phyloP scores from a whole-genome alignment of 1,140 invertebrate genomes.

The Drosophila lacertosa region DNA sequence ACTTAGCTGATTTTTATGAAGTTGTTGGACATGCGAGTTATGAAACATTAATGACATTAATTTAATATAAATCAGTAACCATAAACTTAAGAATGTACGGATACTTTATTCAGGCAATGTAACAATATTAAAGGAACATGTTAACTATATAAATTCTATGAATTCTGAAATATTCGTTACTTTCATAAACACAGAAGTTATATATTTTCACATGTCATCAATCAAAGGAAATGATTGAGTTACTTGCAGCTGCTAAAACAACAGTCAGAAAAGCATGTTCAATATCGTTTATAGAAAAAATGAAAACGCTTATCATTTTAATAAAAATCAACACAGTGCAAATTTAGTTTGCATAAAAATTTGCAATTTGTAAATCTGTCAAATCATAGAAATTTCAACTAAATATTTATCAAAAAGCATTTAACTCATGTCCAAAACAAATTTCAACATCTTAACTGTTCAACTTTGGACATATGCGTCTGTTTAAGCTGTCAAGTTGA shows the following conservation, averaged over 20 bases:
- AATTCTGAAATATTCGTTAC: no score
- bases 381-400: slow-evolving; percentile 2
- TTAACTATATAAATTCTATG: no score
- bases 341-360: not conserved
- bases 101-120: no score
- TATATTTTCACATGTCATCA: no score
- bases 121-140: no score
- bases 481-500: not conserved
- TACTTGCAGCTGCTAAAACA: no score
- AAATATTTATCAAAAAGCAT: slow-evolving; percentile 14
- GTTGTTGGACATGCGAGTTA: slow-evolving; percentile 4
- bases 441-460: not conserved
- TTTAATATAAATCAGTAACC: not conserved
- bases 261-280: no score
- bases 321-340: not conserved
- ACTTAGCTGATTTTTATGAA: slow-evolving; percentile 6
- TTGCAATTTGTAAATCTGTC: not conserved
- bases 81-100: no score
- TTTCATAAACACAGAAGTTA: no score
- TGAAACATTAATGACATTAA: slow-evolving; percentile 3
- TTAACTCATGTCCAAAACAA: not conserved
- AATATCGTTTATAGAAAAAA: not conserved
- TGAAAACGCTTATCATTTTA: not conserved
- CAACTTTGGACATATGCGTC: not conserved
- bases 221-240: no score